Percentiles rank a stretch among this genome's conserved stretches.
Evolutionary conservation across 2,113 vertebrate species (phyloP).

Genomic region (Ovis canadensis): DNA sequence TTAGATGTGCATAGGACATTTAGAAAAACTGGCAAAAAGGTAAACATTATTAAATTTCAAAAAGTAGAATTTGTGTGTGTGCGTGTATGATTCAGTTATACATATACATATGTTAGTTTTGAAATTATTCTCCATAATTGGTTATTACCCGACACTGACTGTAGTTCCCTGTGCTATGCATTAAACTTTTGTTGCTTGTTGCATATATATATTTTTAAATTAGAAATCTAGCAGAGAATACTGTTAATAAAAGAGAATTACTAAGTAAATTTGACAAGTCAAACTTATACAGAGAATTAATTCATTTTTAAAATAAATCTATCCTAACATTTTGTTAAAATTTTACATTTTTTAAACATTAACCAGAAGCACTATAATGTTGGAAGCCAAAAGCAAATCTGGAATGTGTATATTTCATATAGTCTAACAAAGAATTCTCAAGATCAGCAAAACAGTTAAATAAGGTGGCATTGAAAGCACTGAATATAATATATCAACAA

Average conservation of each 20-base stretch:
- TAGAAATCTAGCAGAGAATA: not conserved
- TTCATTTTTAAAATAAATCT: not conserved
- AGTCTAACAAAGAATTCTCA: slow-evolving; percentile 32
- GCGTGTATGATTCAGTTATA: not conserved
- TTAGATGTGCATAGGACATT: not conserved
- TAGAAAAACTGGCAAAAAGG: not conserved
- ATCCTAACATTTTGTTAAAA: slow-evolving; percentile 10
- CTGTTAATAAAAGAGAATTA: not conserved
- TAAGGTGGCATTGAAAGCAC: not conserved
- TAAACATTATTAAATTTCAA: not conserved
- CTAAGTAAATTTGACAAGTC: not conserved
- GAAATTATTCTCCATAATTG: not conserved
- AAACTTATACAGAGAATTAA: not conserved
- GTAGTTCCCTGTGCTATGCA: not conserved
- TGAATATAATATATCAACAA: slow-evolving; percentile 32
- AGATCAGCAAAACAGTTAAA: slow-evolving; percentile 41
- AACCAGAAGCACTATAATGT: slow-evolving; percentile 1
- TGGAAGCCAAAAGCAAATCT: not conserved
- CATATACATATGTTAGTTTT: not conserved
- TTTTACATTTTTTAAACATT: slow-evolving; percentile 12
- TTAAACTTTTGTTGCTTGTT: not conserved
- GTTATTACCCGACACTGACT: not conserved
- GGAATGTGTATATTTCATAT: slow-evolving; percentile 27
- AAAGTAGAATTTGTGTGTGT: not conserved
- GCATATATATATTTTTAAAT: not conserved